These are phyloP conservation scores for Drosophila aldrichi DNA, from an alignment of 2,888 invertebrate species.

Conservation along the genomic window DNA sequence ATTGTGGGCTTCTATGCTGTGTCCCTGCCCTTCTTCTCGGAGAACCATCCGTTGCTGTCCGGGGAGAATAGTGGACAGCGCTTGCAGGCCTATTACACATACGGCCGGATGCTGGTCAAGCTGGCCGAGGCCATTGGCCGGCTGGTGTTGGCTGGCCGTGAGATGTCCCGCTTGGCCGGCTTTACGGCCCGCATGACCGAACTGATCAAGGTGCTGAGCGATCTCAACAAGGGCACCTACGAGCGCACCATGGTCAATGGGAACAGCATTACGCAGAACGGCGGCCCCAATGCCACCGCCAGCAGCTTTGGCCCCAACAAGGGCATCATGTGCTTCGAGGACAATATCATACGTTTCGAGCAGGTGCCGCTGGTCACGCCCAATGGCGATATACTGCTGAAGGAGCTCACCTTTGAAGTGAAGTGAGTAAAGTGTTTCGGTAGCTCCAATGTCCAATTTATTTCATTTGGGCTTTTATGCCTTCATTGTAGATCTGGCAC, in stretches of 20 bases:
- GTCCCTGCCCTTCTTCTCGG: slow-evolving; percentile 95
- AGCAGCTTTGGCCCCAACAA: slow-evolving; percentile 88
- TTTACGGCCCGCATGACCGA: slow-evolving; percentile 97
- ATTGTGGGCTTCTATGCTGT: slow-evolving; percentile 98
- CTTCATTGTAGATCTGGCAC: slow-evolving; percentile 90
- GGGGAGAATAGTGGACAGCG: slow-evolving; percentile 90
- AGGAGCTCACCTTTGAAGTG: slow-evolving; percentile 95
- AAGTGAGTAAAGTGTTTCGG: slow-evolving; percentile 85
- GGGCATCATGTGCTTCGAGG: slow-evolving; percentile 92
- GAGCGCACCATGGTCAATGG: slow-evolving; percentile 87
- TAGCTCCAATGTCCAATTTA: neutral
- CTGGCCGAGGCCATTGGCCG: slow-evolving; percentile 99
- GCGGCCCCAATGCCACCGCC: slow-evolving; percentile 39
- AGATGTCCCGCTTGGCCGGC: slow-evolving; percentile 95
- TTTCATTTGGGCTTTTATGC: neutral
- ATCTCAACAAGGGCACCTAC: slow-evolving; percentile 92
- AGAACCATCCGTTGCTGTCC: slow-evolving; percentile 89
- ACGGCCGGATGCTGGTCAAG: slow-evolving; percentile 92
- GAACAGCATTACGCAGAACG: slow-evolving; percentile 67
- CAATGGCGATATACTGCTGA: slow-evolving; percentile 97
- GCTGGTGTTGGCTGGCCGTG: slow-evolving; percentile 96
- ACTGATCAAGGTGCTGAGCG: slow-evolving; percentile 92
- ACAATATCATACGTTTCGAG: slow-evolving; percentile 96
- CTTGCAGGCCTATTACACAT: slow-evolving; percentile 97
- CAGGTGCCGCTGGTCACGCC: slow-evolving; percentile 98